A percentile compares a stretch with the other conserved stretches of the same genome.
phyloP scores from a whole-genome alignment of 2,888 invertebrate genomes.

The Phalera bucephala region DNA sequence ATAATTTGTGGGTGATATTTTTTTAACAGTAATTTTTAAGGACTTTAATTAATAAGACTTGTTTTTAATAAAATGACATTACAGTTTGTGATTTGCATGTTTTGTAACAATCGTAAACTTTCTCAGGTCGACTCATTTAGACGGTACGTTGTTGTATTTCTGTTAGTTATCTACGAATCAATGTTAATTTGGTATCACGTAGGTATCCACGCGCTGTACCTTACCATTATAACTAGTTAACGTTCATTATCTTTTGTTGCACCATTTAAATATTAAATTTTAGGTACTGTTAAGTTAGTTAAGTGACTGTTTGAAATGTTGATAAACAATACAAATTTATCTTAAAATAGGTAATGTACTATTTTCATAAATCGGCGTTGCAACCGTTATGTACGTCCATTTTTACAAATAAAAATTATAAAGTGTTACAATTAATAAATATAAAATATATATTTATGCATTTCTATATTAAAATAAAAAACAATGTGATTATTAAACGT shows the following conservation, averaged over 20 bases:
- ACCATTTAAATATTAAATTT: constrained; percentile 28
- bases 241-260: constrained; percentile 40
- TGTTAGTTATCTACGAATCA: constrained; percentile 29
- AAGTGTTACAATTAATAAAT: no score
- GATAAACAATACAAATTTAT: constrained; percentile 44
- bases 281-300: constrained; percentile 70
- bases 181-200: constrained; percentile 32
- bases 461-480: constrained; percentile 47
- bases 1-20: no score
- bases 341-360: constrained; percentile 46
- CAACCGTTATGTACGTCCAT: constrained; percentile 68
- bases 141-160: constrained; percentile 30
- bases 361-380: constrained; percentile 63
- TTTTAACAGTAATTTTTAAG: no score
- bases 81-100: no score
- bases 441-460: constrained; percentile 56
- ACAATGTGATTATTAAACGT: constrained; percentile 49
- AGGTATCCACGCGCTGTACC: constrained; percentile 44
- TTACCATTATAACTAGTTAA: constrained; percentile 40
- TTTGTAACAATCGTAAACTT: constrained; percentile 21
- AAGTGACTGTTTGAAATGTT: constrained; percentile 66
- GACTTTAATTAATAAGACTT: no score
- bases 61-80: no score
- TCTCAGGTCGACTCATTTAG: constrained; percentile 14
- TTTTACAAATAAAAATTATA: constrained; percentile 57